phyloP scores from a whole-genome alignment of 2,113 vertebrate genomes.

The Planiliza haematocheilus region DNA sequence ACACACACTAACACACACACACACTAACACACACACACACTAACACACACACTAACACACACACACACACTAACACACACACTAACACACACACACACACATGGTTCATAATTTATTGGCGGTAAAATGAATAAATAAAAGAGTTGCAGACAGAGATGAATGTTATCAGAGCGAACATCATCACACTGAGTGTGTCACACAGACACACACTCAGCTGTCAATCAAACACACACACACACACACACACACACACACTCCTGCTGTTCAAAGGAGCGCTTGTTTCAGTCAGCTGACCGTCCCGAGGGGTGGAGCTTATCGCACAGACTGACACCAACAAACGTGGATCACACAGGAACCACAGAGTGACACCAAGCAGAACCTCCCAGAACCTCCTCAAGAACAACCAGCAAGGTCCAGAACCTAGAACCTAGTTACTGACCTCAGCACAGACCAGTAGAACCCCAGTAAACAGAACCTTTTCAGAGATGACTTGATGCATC shows the following conservation, averaged over 20 bases:
- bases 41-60: slow-evolving; percentile 23
- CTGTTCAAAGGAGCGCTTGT: slow-evolving; percentile 22
- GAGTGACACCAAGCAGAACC: too few species aligned
- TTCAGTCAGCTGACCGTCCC: slow-evolving; percentile 32
- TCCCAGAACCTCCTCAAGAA: too few species aligned
- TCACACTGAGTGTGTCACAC: slow-evolving; percentile 22
- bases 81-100: slow-evolving; percentile 25
- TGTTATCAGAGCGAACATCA: slow-evolving; percentile 58
- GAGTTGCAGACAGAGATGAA: slow-evolving; percentile 53
- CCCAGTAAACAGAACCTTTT: too few species aligned
- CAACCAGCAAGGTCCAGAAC: too few species aligned
- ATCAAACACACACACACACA: slow-evolving; percentile 28
- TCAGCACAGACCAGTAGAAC: too few species aligned
- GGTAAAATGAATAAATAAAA: slow-evolving; percentile 79
- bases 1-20: too few species aligned
- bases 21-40: slow-evolving; percentile 42
- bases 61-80: slow-evolving; percentile 25
- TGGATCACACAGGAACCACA: too few species aligned
- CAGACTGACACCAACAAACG: not conserved
- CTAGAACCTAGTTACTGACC: too few species aligned
- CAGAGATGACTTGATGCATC: too few species aligned
- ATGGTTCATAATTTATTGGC: slow-evolving; percentile 70
- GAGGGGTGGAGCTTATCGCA: slow-evolving; percentile 26
- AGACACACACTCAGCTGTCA: slow-evolving; percentile 23
- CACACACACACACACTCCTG: slow-evolving; percentile 25